Evolutionary conservation across 2,113 vertebrate genomes (phyloP).

Genomic region (Cardinalis cardinalis): DNA sequence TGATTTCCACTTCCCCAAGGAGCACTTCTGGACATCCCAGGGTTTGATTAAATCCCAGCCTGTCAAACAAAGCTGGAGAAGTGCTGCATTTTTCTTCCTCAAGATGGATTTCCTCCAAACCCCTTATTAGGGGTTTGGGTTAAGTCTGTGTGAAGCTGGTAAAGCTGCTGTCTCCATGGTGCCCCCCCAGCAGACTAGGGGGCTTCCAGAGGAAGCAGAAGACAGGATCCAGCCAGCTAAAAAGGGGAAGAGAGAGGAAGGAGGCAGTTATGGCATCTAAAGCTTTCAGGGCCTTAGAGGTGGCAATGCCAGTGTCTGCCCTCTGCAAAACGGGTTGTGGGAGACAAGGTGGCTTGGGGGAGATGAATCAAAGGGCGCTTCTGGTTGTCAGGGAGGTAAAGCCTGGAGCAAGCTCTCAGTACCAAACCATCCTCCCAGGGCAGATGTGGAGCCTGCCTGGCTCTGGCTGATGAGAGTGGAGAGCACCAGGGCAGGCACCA

Average conservation of each 20-base stretch:
- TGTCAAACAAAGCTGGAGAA: not conserved
- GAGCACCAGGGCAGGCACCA: not conserved
- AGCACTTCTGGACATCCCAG: not conserved
- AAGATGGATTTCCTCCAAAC: not conserved
- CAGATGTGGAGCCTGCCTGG: not conserved
- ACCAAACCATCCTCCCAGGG: not conserved
- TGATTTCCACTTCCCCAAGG: not conserved
- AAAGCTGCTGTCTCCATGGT: not conserved
- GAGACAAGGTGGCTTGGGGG: rapidly evolving
- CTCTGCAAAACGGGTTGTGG: not conserved
- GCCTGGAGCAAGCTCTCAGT: not conserved
- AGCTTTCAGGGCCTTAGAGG: not conserved
- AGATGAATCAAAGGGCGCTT: not conserved
- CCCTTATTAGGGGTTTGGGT: not conserved
- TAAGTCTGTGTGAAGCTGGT: not conserved
- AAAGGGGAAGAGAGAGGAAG: not conserved
- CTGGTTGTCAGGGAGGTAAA: not conserved
- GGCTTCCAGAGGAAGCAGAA: not conserved
- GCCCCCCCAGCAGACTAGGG: not conserved
- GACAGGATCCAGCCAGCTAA: not conserved
- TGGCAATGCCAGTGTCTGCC: not conserved
- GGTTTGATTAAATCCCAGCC: not conserved
- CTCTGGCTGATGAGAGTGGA: not conserved
- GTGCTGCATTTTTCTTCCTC: not conserved
- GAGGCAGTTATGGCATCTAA: not conserved